These are phyloP conservation scores for Corythornis vintsioides DNA, from an alignment of 2,113 vertebrate species.

Conservation along the genomic window DNA sequence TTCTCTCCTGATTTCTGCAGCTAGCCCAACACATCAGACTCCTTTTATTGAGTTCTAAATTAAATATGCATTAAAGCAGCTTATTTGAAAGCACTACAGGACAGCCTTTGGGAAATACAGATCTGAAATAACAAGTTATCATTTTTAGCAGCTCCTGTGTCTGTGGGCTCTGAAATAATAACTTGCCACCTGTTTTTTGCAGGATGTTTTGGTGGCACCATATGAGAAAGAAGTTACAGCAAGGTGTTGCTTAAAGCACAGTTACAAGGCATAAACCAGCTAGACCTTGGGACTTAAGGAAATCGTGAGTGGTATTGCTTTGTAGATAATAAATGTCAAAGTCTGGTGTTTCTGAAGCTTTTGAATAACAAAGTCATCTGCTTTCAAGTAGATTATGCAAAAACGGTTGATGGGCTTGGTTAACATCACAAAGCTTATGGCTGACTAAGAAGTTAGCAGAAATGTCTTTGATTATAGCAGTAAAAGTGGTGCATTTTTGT, in stretches of 20 bases:
- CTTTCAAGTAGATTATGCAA: background rate
- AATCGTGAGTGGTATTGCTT: background rate
- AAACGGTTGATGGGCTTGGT: background rate
- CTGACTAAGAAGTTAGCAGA: background rate
- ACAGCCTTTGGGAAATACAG: background rate
- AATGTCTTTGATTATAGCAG: background rate
- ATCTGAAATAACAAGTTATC: slow-evolving; percentile 28
- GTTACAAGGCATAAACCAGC: background rate
- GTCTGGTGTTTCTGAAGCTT: background rate
- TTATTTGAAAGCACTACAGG: slow-evolving; percentile 12
- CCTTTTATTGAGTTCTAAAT: slow-evolving; percentile 28
- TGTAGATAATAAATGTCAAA: background rate
- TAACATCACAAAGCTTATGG: background rate
- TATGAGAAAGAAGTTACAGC: background rate
- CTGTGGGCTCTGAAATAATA: slow-evolving; percentile 43
- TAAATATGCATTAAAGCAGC: slow-evolving; percentile 10
- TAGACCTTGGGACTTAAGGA: background rate
- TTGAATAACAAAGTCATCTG: background rate
- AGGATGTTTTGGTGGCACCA: background rate
- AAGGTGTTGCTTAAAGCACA: background rate
- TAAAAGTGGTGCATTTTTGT: background rate
- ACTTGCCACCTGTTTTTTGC: slow-evolving; percentile 35
- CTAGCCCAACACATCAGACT: background rate
- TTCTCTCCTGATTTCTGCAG: background rate
- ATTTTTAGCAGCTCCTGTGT: slow-evolving; percentile 41